A percentile compares a stretch with the other conserved stretches of the same genome.
phyloP scores from a whole-genome alignment of 2,113 vertebrate species.

The Scytalopus superciliaris region DNA sequence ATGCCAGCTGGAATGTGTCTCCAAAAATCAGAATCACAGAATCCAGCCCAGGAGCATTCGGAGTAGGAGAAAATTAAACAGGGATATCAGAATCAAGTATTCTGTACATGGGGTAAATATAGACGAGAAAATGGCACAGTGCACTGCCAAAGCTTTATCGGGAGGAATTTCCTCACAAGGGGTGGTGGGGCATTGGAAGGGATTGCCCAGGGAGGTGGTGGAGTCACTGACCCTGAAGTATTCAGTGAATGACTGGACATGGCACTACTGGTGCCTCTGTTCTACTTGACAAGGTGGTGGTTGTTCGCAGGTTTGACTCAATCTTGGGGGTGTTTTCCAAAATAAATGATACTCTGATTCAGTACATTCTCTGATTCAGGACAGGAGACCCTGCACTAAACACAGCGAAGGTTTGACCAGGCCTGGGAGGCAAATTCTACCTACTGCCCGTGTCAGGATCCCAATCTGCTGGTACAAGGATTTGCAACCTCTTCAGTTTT shows the following conservation, averaged over 20 bases:
- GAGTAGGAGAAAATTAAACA: background rate
- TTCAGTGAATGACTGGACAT: fast-evolving
- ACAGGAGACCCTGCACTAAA: background rate
- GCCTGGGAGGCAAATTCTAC: background rate
- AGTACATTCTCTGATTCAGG: background rate
- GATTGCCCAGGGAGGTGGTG: background rate
- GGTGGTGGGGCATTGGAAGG: background rate
- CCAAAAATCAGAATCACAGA: background rate
- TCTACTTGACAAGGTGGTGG: background rate
- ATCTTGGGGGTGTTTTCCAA: background rate
- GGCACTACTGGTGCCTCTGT: background rate
- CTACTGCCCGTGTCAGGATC: background rate
- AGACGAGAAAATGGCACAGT: background rate
- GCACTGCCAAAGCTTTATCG: background rate
- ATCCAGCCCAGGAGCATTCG: background rate
- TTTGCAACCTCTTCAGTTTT: background rate
- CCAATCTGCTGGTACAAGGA: background rate
- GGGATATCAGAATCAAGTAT: background rate
- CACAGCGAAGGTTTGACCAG: fast-evolving
- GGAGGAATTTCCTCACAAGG: background rate
- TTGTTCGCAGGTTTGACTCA: background rate
- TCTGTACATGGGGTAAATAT: background rate
- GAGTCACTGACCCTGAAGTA: background rate
- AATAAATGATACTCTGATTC: background rate
- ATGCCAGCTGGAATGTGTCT: background rate